Evolutionary conservation across 2,113 vertebrate species (phyloP).

Genomic region (Ifrita kowaldi): DNA sequence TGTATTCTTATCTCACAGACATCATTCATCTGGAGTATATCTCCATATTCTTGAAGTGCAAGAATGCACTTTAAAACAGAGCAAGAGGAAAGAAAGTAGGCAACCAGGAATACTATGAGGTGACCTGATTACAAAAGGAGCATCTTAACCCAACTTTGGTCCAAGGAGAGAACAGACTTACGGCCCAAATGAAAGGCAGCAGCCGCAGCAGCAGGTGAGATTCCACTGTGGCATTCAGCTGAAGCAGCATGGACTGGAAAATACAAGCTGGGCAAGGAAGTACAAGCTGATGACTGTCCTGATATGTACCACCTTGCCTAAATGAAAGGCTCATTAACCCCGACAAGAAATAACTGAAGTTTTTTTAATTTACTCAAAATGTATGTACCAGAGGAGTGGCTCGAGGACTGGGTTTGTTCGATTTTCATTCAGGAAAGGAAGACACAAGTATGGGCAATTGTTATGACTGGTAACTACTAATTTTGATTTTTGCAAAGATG

Average conservation of each 20-base stretch:
- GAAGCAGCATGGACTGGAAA: neutral
- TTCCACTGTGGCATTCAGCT: neutral
- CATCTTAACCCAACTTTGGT: neutral
- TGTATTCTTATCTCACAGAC: neutral
- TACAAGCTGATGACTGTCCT: neutral
- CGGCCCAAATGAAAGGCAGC: neutral
- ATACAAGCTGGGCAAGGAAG: neutral
- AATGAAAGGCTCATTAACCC: neutral
- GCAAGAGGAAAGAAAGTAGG: neutral
- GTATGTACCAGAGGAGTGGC: neutral
- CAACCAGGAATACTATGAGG: neutral
- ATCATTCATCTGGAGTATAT: neutral
- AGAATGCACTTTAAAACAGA: neutral
- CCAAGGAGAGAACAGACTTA: neutral
- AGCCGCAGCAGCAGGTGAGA: neutral
- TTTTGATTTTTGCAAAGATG: neutral
- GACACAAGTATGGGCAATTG: neutral
- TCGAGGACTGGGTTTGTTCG: rapidly evolving
- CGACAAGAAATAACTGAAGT: neutral
- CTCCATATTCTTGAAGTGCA: neutral
- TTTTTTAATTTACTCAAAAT: neutral
- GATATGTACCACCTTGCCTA: neutral
- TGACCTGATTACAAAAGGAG: neutral
- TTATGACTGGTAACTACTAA: neutral
- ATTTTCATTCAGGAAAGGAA: neutral